Evolutionary conservation across 2,888 invertebrate genomes (phyloP).

Genomic region (Tyria jacobaeae): DNA sequence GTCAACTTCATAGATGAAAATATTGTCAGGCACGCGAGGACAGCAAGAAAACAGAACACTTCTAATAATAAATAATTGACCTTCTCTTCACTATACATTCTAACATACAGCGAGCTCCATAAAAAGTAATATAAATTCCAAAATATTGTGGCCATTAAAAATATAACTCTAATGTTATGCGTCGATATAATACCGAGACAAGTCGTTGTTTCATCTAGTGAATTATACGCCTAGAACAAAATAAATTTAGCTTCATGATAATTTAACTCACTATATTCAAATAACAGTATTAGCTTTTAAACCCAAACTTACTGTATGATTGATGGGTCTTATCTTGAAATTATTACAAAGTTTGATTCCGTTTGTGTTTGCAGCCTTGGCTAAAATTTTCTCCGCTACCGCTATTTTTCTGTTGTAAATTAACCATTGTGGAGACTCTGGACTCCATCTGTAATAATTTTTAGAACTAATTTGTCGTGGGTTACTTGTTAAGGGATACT

Average conservation of each 20-base stretch:
- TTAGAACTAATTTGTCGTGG: background rate
- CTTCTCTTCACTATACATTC: constrained; percentile 56
- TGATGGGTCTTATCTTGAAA: constrained; percentile 80
- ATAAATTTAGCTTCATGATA: background rate
- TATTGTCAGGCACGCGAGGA: constrained; percentile 61
- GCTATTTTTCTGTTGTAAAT: constrained; percentile 70
- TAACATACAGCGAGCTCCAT: constrained; percentile 70
- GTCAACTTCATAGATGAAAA: constrained; percentile 60
- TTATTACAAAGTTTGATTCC: constrained; percentile 66
- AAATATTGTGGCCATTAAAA: constrained; percentile 54
- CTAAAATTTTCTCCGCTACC: constrained; percentile 68
- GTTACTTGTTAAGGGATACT: too few relatives aligned
- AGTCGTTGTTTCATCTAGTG: constrained; percentile 70
- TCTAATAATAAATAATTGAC: constrained; percentile 53
- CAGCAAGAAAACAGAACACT: constrained; percentile 56
- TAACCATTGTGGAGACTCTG: constrained; percentile 82
- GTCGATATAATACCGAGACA: constrained; percentile 68
- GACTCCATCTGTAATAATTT: constrained; percentile 65
- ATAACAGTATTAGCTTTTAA: background rate
- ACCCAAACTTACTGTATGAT: constrained; percentile 73
- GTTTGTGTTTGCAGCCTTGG: constrained; percentile 69
- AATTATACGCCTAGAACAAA: constrained; percentile 73
- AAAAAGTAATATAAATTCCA: constrained; percentile 70
- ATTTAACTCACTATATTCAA: background rate
- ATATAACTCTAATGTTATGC: constrained; percentile 65